Evolutionary conservation across 2,797 vertebrate species (phyloP).

Genomic region (Sebastes wilsoni): DNA sequence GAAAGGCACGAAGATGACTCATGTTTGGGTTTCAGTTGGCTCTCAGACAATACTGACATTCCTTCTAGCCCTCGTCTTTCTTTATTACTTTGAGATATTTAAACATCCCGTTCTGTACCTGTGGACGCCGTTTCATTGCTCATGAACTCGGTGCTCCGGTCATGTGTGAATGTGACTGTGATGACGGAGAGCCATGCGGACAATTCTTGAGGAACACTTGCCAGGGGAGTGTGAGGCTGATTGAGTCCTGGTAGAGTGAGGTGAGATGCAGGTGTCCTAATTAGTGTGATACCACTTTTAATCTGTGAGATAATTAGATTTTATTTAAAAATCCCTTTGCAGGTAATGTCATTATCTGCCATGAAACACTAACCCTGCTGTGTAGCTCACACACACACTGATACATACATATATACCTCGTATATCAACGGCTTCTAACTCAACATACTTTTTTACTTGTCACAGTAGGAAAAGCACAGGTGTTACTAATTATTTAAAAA

Average conservation of each 20-base stretch:
- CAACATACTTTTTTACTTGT: neutral
- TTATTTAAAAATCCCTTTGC: conserved; percentile 57
- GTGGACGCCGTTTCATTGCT: neutral
- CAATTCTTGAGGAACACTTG: neutral
- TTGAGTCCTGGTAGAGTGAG: conserved; percentile 23
- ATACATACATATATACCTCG: neutral
- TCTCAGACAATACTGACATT: neutral
- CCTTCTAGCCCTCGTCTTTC: neutral
- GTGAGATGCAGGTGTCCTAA: conserved; percentile 44
- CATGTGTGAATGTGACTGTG: neutral
- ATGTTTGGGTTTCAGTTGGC: conserved; percentile 10
- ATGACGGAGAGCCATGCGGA: neutral
- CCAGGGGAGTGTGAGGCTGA: neutral
- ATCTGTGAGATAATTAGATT: conserved; percentile 56
- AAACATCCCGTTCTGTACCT: neutral
- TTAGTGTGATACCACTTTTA: conserved; percentile 62
- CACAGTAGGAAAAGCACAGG: neutral
- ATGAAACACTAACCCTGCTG: conserved; percentile 4
- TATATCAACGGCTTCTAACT: neutral
- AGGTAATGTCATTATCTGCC: conserved; percentile 24
- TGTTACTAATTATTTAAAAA: neutral
- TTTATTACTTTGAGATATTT: conserved; percentile 36
- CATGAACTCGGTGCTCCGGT: neutral
- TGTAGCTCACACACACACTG: neutral
- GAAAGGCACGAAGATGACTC: conserved; percentile 13